These are phyloP conservation scores for Rhimphoctona megacephalus DNA, from an alignment of 2,888 invertebrate species.

Conservation along the genomic window DNA sequence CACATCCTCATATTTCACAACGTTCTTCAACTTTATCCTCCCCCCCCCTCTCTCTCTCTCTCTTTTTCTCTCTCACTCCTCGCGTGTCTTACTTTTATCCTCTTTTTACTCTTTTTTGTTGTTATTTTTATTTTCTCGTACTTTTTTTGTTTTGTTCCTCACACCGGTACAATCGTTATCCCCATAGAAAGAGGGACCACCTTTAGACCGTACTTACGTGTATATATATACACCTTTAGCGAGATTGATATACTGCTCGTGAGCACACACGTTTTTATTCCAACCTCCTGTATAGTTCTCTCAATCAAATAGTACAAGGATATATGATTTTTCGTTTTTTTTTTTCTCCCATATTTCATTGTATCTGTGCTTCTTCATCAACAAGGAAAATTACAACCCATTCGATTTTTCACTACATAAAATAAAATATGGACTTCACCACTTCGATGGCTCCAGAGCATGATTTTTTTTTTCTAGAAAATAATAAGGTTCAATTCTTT, in stretches of 20 bases:
- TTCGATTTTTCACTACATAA: background rate
- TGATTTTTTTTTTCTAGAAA: background rate
- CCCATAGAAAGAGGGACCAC: slow-evolving; percentile 6
- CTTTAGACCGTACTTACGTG: background rate
- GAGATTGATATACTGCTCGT: slow-evolving; percentile 46
- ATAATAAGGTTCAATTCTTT: too few species aligned
- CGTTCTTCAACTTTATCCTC: background rate
- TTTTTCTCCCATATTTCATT: background rate
- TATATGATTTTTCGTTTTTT: slow-evolving; percentile 1
- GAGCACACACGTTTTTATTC: slow-evolving; percentile 28
- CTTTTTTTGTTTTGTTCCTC: slow-evolving; percentile 31
- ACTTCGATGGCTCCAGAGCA: background rate
- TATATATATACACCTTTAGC: background rate
- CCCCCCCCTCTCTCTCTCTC: background rate
- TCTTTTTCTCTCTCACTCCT: background rate
- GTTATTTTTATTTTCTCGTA: slow-evolving; percentile 41
- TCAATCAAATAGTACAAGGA: slow-evolving; percentile 55
- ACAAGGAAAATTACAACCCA: background rate
- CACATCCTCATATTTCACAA: slow-evolving; percentile 16
- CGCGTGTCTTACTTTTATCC: slow-evolving; percentile 7
- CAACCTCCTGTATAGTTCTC: background rate
- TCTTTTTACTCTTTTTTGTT: slow-evolving; percentile 32
- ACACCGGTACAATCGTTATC: slow-evolving; percentile 46
- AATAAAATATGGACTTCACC: background rate
- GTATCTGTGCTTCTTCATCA: background rate